A percentile compares a stretch with the other conserved stretches of the same genome.
Conservation (phyloP, 2,113 vertebrate genomes). For the Mugil cephalus region DNA sequence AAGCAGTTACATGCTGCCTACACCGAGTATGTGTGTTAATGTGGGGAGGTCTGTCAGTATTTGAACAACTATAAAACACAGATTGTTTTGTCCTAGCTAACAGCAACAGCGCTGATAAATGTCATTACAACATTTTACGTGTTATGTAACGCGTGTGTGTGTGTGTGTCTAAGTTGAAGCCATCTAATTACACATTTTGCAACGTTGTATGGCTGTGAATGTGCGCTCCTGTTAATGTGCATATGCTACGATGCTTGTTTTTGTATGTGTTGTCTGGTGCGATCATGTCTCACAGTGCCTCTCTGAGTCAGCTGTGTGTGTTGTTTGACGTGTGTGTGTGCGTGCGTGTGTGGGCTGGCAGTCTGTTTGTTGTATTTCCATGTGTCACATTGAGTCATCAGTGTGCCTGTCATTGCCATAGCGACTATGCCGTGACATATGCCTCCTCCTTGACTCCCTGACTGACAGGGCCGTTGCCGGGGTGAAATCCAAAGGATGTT, state of each 20-base stretch:
- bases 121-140: background rate
- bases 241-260: conserved; percentile 41
- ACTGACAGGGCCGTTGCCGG: conserved; percentile 61
- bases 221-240: conserved; percentile 10
- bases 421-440: conserved; percentile 67
- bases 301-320: conserved; percentile 45
- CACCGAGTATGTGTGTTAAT: too few relatives aligned
- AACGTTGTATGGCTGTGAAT: conserved; percentile 17
- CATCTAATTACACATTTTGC: background rate
- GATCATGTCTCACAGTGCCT: conserved; percentile 34
- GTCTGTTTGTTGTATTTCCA: conserved; percentile 69
- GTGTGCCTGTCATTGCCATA: conserved; percentile 61
- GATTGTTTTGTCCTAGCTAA: too few relatives aligned
- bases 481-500: conserved; percentile 69
- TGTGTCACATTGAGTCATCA: conserved; percentile 73
- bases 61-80: too few relatives aligned
- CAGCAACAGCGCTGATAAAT: too few relatives aligned
- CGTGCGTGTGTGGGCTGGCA: conserved; percentile 32
- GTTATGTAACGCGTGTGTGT: conserved; percentile 1
- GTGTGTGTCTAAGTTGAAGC: background rate
- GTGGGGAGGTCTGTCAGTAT: too few relatives aligned
- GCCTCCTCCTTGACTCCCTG: conserved; percentile 57
- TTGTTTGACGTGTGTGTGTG: conserved; percentile 27
- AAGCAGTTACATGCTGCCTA: too few relatives aligned
- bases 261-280: conserved; percentile 41